A percentile compares a stretch with the other conserved stretches of the same genome.
Evolutionary conservation across 1,140 invertebrate species (phyloP).

Genomic region (Anadara kagoshimensis): DNA sequence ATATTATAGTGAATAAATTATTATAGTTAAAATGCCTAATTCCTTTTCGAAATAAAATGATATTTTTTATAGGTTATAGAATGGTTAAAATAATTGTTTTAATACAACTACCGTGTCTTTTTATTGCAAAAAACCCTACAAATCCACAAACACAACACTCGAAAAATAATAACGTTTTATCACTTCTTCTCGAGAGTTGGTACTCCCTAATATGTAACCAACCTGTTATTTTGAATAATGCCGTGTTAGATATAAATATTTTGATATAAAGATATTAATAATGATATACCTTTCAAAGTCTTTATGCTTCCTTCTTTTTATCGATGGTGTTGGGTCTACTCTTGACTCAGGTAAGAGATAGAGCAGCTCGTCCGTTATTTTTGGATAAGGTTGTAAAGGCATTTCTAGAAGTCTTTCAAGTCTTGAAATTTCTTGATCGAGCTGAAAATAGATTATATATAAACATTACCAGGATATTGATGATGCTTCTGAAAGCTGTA

Average conservation of each 20-base stretch:
- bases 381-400: constrained; percentile 77
- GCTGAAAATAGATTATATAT: constrained; percentile 45
- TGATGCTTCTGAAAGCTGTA: too few relatives aligned
- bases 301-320: constrained; percentile 26
- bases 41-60: too few relatives aligned
- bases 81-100: too few relatives aligned
- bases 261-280: background rate
- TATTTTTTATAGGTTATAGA: too few relatives aligned
- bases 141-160: background rate
- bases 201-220: background rate
- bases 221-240: background rate
- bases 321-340: constrained; percentile 49
- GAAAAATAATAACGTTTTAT: background rate
- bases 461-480: too few relatives aligned
- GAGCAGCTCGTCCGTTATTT: constrained; percentile 65
- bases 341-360: constrained; percentile 53
- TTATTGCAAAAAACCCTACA: too few relatives aligned
- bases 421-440: constrained; percentile 86
- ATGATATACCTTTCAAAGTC: constrained; percentile 16
- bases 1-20: too few relatives aligned
- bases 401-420: constrained; percentile 81
- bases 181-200: background rate
- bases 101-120: too few relatives aligned
- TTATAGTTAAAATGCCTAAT: too few relatives aligned
- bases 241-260: background rate